Evolutionary conservation across 2,113 vertebrate species (phyloP).

Genomic region (Pachyramphus minor): DNA sequence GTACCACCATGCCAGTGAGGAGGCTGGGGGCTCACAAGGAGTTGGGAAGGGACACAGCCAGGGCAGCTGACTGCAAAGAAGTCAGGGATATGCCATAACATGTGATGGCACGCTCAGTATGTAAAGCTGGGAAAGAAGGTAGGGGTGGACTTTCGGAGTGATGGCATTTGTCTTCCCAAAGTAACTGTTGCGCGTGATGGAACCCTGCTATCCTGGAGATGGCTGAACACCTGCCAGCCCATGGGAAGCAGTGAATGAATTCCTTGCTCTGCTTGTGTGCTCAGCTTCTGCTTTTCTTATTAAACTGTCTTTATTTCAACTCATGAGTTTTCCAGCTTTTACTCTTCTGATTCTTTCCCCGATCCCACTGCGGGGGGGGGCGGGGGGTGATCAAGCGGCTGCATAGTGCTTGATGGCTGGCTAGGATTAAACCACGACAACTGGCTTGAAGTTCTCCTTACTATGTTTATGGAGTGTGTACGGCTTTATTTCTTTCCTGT

Average conservation of each 20-base stretch:
- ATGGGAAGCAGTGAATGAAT: background rate
- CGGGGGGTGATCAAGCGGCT: accelerated
- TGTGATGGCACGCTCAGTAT: background rate
- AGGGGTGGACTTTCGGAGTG: background rate
- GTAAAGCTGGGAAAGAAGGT: background rate
- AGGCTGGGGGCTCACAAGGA: background rate
- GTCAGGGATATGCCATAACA: background rate
- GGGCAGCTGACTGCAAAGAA: background rate
- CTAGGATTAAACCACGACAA: background rate
- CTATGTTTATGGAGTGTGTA: background rate
- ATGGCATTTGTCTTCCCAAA: background rate
- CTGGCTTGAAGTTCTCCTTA: background rate
- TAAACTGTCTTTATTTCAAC: background rate
- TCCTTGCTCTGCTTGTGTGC: background rate
- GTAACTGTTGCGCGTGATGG: background rate
- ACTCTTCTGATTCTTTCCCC: background rate
- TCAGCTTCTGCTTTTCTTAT: background rate
- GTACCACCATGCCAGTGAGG: accelerated
- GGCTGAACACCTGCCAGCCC: background rate
- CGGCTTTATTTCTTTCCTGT: background rate
- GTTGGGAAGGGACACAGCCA: background rate
- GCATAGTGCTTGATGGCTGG: background rate
- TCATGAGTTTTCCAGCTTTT: background rate
- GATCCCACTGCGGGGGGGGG: background rate
- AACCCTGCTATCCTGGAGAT: background rate